Conservation (phyloP, 2,888 invertebrate species). For the Pecten maximus region DNA sequence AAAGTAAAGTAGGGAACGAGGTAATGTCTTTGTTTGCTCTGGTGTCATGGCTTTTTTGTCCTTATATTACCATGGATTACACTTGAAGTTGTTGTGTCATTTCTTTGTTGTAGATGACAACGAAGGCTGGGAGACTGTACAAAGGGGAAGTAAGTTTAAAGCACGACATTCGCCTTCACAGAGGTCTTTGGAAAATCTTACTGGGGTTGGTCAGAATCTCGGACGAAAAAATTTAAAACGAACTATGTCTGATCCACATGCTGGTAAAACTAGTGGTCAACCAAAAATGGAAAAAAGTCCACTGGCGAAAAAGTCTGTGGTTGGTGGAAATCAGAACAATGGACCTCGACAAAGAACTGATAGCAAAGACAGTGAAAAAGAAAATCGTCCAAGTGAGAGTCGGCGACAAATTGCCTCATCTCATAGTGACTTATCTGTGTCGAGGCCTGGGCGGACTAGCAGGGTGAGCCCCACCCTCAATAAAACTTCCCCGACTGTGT, state of each 20-base stretch:
- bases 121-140: conserved; percentile 93
- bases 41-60: too few relatives aligned
- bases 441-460: conserved; percentile 1
- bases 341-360: conserved; percentile 56
- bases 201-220: conserved; percentile 55
- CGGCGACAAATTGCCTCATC: conserved; percentile 28
- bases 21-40: too few relatives aligned
- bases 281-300: not conserved
- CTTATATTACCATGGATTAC: too few relatives aligned
- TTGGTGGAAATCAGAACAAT: conserved; percentile 26
- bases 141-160: conserved; percentile 84
- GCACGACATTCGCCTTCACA: conserved; percentile 83
- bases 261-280: conserved; percentile 39
- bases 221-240: conserved; percentile 67
- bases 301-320: not conserved
- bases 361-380: conserved; percentile 77
- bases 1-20: too few relatives aligned
- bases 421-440: conserved; percentile 2
- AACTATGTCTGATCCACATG: conserved; percentile 72
- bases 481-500: conserved; percentile 38
- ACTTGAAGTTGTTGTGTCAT: too few relatives aligned
- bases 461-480: not conserved
- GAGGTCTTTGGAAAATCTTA: conserved; percentile 73
- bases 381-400: conserved; percentile 68
- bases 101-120: conserved; percentile 71